Evolutionary conservation across 2,888 invertebrate genomes (phyloP).

Genomic region (Villa cingulata): DNA sequence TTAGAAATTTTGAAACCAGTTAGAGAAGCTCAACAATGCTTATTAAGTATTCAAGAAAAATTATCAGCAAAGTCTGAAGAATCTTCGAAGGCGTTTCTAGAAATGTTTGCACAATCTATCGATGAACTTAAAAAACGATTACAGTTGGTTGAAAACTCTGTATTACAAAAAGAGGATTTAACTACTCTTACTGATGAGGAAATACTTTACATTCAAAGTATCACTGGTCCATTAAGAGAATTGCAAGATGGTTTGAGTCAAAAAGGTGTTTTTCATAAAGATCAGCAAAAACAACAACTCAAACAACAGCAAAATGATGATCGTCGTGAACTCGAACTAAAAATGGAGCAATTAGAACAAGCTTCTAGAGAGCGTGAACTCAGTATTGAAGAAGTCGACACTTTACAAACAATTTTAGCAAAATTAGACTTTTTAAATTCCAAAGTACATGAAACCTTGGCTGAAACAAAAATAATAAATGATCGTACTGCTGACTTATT

Average conservation of each 20-base stretch:
- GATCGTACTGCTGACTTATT: slow-evolving; percentile 13
- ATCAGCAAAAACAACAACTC: background rate
- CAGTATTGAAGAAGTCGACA: slow-evolving; percentile 28
- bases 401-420: slow-evolving; percentile 38
- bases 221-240: slow-evolving; percentile 21
- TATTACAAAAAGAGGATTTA: slow-evolving; percentile 5
- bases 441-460: slow-evolving; percentile 41
- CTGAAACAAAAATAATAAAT: slow-evolving; percentile 14
- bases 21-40: slow-evolving; percentile 22
- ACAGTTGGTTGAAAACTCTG: slow-evolving; percentile 5
- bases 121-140: slow-evolving; percentile 6
- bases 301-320: background rate
- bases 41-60: slow-evolving; percentile 23
- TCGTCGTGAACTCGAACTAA: background rate
- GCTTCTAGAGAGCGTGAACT: slow-evolving; percentile 38
- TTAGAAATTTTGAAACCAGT: slow-evolving; percentile 23
- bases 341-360: slow-evolving; percentile 1
- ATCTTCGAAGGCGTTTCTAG: slow-evolving; percentile 3
- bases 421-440: slow-evolving; percentile 41
- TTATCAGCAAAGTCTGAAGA: slow-evolving; percentile 17
- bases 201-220: slow-evolving; percentile 19
- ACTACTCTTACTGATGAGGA: slow-evolving; percentile 12
- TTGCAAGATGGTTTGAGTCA: slow-evolving; percentile 15
- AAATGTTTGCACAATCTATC: slow-evolving; percentile 3
- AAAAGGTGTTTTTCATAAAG: background rate